Conservation (phyloP, 64 coral and sea anemone species). For the Montipora cactus region DNA sequence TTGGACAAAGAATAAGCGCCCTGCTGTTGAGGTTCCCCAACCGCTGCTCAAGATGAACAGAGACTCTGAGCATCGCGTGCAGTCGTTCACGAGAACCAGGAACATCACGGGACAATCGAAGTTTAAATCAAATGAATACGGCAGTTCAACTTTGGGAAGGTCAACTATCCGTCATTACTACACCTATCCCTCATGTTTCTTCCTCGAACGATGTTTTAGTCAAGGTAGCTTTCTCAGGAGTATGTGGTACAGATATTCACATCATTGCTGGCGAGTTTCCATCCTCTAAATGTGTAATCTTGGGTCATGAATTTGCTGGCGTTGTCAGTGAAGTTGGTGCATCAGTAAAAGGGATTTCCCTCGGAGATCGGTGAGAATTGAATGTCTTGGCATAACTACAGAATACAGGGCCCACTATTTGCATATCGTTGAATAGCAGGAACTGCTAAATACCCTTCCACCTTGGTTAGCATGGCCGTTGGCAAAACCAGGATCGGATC, state of each 20-base stretch:
- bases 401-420: no score
- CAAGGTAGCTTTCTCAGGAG: constrained; percentile 90
- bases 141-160: constrained; percentile 96
- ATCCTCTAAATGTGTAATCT: constrained; percentile 78
- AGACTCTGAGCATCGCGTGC: no score
- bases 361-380: constrained; percentile 84
- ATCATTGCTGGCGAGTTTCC: constrained; percentile 88
- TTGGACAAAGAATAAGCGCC: no score
- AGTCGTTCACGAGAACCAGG: no score
- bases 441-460: no score
- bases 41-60: no score
- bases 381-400: no score
- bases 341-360: constrained; percentile 85
- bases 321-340: constrained; percentile 92
- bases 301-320: constrained; percentile 94
- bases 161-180: constrained; percentile 90
- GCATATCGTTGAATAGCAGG: no score
- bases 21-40: no score
- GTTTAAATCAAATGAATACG: constrained; percentile 70
- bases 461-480: no score
- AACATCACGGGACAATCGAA: no score
- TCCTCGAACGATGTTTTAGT: constrained; percentile 85
- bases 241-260: constrained; percentile 80
- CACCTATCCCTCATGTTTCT: constrained; percentile 88
- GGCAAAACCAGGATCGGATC: no score